phyloP scores from a whole-genome alignment of 2,113 vertebrate species.

The Rutilus rutilus region DNA sequence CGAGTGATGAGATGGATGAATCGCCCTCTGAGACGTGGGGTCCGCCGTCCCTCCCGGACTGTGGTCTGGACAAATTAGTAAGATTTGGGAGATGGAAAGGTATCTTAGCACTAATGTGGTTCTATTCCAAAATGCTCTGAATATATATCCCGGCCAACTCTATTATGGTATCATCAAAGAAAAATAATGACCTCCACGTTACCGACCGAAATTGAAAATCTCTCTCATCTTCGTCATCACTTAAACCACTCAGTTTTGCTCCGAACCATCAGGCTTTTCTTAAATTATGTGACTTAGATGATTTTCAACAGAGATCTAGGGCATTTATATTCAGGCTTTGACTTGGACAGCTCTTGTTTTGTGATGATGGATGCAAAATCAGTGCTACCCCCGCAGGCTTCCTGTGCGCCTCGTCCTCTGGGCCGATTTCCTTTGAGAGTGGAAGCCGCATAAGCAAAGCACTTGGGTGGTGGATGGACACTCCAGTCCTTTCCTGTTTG shows the following conservation, averaged over 20 bases:
- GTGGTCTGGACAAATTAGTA: slow-evolving; percentile 51
- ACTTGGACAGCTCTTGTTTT: slow-evolving; percentile 44
- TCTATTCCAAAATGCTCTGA: slow-evolving; percentile 48
- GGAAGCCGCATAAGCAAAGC: slow-evolving; percentile 37
- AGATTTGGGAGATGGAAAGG: slow-evolving; percentile 56
- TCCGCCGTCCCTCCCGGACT: slow-evolving; percentile 25
- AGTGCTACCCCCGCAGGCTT: background rate
- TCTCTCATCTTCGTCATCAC: slow-evolving; percentile 59
- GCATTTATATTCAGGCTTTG: slow-evolving; percentile 41
- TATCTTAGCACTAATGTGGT: slow-evolving; percentile 57
- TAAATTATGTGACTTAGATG: slow-evolving; percentile 45
- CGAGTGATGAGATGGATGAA: slow-evolving; percentile 55
- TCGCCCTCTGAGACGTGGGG: slow-evolving; percentile 47
- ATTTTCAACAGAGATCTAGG: slow-evolving; percentile 43
- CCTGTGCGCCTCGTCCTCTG: background rate
- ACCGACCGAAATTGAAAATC: slow-evolving; percentile 60
- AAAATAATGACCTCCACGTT: slow-evolving; percentile 62
- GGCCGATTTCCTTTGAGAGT: slow-evolving; percentile 25
- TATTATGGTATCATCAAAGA: slow-evolving; percentile 60
- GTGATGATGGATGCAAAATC: slow-evolving; percentile 19
- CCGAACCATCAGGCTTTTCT: slow-evolving; percentile 52
- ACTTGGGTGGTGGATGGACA: slow-evolving; percentile 50
- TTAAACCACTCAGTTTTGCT: slow-evolving; percentile 48
- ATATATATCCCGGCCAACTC: slow-evolving; percentile 55
- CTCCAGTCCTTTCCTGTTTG: slow-evolving; percentile 48